Evolutionary conservation across 2,888 invertebrate genomes (phyloP).

Genomic region (Ceramica pisi): DNA sequence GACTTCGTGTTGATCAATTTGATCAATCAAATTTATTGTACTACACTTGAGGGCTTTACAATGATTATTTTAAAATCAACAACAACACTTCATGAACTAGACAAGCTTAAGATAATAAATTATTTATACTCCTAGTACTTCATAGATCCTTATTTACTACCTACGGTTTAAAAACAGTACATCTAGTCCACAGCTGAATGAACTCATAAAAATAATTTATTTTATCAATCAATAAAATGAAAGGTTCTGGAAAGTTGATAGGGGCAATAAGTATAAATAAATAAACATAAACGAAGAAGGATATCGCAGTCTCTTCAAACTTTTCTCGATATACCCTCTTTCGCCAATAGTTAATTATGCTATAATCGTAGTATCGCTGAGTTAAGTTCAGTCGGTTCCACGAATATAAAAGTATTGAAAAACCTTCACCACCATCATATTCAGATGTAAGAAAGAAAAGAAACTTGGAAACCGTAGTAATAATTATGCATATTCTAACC

Average conservation of each 20-base stretch:
- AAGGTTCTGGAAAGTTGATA: background rate
- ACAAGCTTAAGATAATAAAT: conserved; percentile 5
- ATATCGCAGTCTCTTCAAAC: background rate
- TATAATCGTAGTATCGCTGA: too few relatives aligned
- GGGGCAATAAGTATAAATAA: background rate
- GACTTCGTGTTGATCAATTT: conserved; percentile 1
- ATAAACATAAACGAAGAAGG: background rate
- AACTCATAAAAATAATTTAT: conserved; percentile 5
- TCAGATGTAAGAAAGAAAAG: background rate
- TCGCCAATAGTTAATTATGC: too few relatives aligned
- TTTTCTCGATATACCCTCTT: too few relatives aligned
- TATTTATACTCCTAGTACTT: background rate
- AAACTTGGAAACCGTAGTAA: background rate
- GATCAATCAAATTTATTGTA: conserved; percentile 21
- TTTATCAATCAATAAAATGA: background rate
- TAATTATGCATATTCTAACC: conserved; percentile 16
- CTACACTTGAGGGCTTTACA: background rate
- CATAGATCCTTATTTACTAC: conserved; percentile 2
- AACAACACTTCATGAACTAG: conserved; percentile 1
- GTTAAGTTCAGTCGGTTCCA: too few relatives aligned
- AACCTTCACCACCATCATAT: background rate
- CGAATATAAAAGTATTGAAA: too few relatives aligned
- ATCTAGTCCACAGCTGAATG: conserved; percentile 2
- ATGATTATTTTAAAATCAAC: conserved; percentile 11
- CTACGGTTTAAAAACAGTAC: conserved; percentile 1